Evolutionary conservation across 2,888 invertebrate genomes (phyloP).

Genomic region (Leucophenga maculata): DNA sequence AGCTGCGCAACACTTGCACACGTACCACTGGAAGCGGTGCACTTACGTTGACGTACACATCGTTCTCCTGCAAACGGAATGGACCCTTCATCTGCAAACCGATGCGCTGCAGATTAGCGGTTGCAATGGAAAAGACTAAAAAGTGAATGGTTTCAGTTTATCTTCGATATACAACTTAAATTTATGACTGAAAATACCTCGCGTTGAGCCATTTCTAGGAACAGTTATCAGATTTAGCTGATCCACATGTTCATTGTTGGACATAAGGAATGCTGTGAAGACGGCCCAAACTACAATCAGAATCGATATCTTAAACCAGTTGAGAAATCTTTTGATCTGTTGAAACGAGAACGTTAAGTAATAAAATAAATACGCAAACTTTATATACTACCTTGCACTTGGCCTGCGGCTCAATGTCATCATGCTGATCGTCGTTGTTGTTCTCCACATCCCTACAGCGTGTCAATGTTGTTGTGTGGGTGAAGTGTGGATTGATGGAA

Average conservation of each 20-base stretch:
- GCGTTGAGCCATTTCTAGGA: conserved; percentile 58
- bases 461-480: not conserved
- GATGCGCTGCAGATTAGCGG: conserved; percentile 72
- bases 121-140: conserved; percentile 63
- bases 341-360: not conserved
- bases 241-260: conserved; percentile 79
- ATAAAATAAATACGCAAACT: no score
- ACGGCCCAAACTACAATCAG: conserved; percentile 79
- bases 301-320: conserved; percentile 73
- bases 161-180: not conserved
- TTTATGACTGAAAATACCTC: conserved; percentile 42
- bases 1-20: conserved; percentile 57
- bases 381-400: conserved; percentile 49
- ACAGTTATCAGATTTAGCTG: conserved; percentile 78
- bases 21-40: conserved; percentile 54
- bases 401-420: conserved; percentile 60
- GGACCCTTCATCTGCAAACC: conserved; percentile 76
- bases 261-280: conserved; percentile 80
- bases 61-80: conserved; percentile 75
- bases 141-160: fast-evolving
- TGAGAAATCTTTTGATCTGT: conserved; percentile 65
- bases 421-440: conserved; percentile 68
- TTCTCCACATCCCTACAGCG: conserved; percentile 62
- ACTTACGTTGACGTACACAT: conserved; percentile 47
- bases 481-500: not conserved